Conservation (phyloP, 2,888 invertebrate species). For the Siphlonurus alternatus region DNA sequence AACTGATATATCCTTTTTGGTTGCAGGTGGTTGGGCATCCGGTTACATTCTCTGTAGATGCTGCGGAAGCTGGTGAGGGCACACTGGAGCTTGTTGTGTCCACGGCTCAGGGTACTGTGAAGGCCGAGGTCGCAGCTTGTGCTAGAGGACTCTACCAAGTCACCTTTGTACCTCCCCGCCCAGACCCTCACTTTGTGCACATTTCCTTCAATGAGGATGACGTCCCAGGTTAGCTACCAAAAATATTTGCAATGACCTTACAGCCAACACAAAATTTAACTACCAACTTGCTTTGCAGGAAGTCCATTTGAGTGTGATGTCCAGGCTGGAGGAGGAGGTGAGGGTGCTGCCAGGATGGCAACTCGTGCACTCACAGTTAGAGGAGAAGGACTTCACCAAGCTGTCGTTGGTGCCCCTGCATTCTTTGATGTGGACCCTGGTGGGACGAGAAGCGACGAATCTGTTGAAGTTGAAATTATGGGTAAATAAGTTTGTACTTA, state of each 20-base stretch:
- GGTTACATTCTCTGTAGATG: constrained; percentile 85
- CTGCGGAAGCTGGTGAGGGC: constrained; percentile 87
- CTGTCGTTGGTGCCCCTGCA: constrained; percentile 27
- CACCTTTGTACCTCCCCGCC: constrained; percentile 80
- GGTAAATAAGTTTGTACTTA: constrained; percentile 24
- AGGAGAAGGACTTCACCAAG: constrained; percentile 21
- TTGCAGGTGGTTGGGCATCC: constrained; percentile 53
- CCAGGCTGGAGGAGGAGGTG: constrained; percentile 28
- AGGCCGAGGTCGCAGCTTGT: constrained; percentile 76
- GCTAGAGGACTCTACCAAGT: constrained; percentile 84
- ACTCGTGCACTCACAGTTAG: constrained; percentile 1
- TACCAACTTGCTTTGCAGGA: constrained; percentile 29
- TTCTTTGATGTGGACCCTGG: constrained; percentile 28
- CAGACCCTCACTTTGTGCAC: constrained; percentile 77
- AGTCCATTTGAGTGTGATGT: constrained; percentile 77
- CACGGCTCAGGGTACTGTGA: constrained; percentile 74
- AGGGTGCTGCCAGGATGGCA: neutral
- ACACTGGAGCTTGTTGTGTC: constrained; percentile 83
- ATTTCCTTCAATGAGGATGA: constrained; percentile 89
- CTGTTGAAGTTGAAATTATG: constrained; percentile 30
- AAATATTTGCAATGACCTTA: neutral
- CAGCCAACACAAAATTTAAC: neutral
- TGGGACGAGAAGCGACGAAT: constrained; percentile 29
- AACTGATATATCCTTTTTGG: constrained; percentile 3
- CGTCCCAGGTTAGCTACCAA: constrained; percentile 38